Base-by-base conservation (phyloP, 92 coral and sea anemone genomes). In the Virgularia gustaviana region DNA sequence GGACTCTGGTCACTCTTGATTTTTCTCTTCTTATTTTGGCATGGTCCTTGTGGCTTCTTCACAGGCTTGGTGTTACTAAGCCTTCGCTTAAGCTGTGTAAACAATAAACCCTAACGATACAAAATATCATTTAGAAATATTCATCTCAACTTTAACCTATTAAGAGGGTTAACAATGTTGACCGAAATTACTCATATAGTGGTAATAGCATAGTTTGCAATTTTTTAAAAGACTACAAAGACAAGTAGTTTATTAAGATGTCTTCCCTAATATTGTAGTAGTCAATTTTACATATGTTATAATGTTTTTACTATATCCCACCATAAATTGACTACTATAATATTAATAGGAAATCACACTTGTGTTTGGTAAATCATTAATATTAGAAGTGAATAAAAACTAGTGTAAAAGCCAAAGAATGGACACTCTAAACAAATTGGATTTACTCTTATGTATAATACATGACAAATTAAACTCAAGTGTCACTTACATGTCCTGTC, bases 51-150 rank as follows among this genome's bases (percentile, higher is more conserved):
- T 25, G 19, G 11, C 38, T 57, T 57, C 23, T 28, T 57, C 6
- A 57, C 36, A 1, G 65, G 65, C 36, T 57, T 57, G 1, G 65
- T 57, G 38, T 57, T 57, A 24, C 65, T 23, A 1, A 57, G 65
- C 38, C 65, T 57, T 5, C 65, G 16, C n/a, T 57, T 57, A 30
- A 57, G 65, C 18, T 28, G 37, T 57, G 30, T 57, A 3, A 57
- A 30, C 11, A 57, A 1, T 10, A 57, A 37, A 57, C 65, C 36
- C 65, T 57, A 4, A 24, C 7, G 35, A 57, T 30, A 57, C 30
- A 7, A 57, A 57, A 8, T 55, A 55, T 2, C 4, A 4, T 2
- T 13, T 13, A 55, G 2, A 55, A 55, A 49, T 49, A 49, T 16
- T 16, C 56, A 16, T 49, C 19, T 49, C 6, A 16, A 4, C 6